A percentile compares a stretch with the other conserved stretches of the same genome.
These are phyloP conservation scores for Argyresthia goedartella DNA, from an alignment of 2,888 invertebrate genomes.

Conservation along the genomic window DNA sequence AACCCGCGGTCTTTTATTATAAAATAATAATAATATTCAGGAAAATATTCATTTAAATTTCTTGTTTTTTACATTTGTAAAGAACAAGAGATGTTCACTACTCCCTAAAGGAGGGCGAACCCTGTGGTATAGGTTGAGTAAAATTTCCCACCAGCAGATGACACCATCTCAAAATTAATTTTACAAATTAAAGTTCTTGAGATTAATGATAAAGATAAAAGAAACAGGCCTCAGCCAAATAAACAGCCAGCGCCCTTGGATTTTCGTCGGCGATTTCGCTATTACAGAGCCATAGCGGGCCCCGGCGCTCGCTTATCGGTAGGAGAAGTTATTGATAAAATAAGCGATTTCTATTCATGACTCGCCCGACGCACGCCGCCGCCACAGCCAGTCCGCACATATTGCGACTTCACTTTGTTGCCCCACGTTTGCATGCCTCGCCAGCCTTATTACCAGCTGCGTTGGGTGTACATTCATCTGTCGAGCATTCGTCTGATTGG, in stretches of 20 bases:
- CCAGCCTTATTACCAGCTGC: neutral
- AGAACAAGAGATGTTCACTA: too few species aligned
- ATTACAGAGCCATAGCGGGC: slow-evolving; percentile 21
- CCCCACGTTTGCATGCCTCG: neutral
- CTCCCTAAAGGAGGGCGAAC: too few species aligned
- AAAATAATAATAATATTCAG: too few species aligned
- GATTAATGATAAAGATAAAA: too few species aligned
- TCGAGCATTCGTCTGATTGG: neutral
- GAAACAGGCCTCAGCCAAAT: slow-evolving; percentile 23
- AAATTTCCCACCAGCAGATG: too few species aligned
- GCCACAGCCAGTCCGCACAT: too few species aligned
- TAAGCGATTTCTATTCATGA: slow-evolving; percentile 60
- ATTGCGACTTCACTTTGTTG: too few species aligned
- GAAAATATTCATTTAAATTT: too few species aligned
- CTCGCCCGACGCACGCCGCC: slow-evolving; percentile 22
- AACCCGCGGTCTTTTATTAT: neutral
- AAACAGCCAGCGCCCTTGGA: slow-evolving; percentile 25
- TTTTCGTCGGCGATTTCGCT: slow-evolving; percentile 19
- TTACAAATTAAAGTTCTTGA: too few species aligned
- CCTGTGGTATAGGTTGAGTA: too few species aligned
- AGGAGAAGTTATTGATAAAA: slow-evolving; percentile 37
- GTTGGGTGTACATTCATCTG: neutral
- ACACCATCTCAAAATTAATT: too few species aligned
- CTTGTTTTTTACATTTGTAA: too few species aligned
- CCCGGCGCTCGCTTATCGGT: slow-evolving; percentile 2